Evolutionary conservation across 2,888 invertebrate genomes (phyloP).

Genomic region (Tenthredo livida): DNA sequence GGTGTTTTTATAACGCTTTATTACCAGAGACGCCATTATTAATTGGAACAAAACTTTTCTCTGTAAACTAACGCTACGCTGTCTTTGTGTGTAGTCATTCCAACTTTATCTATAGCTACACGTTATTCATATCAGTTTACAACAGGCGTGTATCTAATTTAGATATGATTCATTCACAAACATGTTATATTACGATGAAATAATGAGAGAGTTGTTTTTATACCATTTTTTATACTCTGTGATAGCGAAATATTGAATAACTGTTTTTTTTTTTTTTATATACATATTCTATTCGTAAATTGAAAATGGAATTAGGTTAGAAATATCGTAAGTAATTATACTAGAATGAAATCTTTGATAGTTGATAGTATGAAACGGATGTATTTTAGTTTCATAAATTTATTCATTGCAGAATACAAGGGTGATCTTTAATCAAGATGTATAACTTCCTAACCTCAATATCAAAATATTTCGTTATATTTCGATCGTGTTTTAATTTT

Average conservation of each 20-base stretch:
- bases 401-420: background rate
- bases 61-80: background rate
- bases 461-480: conserved; percentile 12
- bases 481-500: background rate
- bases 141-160: background rate
- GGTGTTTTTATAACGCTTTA: background rate
- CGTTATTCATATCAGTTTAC: conserved; percentile 33
- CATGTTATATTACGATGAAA: background rate
- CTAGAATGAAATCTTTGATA: background rate
- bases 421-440: background rate
- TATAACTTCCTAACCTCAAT: conserved; percentile 34
- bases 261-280: background rate
- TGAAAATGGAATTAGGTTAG: background rate
- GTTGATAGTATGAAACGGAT: background rate
- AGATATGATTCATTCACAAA: conserved; percentile 1
- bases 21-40: conserved; percentile 19
- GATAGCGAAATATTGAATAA: background rate
- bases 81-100: background rate
- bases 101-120: background rate
- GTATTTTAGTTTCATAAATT: background rate
- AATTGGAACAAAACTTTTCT: background rate
- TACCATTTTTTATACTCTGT: background rate
- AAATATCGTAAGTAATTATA: background rate
- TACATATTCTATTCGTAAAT: background rate
- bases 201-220: background rate